phyloP scores from a whole-genome alignment of 92 coral and sea anemone species.

The Chrysogorgia sp. region DNA sequence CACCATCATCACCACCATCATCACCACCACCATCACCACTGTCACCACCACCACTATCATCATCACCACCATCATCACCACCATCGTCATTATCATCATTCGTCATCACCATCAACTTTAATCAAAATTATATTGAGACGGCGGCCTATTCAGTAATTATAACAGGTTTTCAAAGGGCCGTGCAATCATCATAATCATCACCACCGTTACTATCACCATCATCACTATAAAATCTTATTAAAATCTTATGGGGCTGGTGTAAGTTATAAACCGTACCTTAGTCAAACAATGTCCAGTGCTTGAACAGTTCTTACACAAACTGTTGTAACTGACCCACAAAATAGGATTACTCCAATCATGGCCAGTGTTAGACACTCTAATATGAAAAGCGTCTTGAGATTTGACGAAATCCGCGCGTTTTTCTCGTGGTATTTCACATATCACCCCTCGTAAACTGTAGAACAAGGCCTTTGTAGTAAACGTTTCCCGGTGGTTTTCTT shows the following conservation, averaged over 20 bases:
- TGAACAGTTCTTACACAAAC: slow-evolving; percentile 72
- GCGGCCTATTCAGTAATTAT: too few species aligned
- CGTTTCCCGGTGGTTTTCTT: not conserved
- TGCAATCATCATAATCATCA: too few species aligned
- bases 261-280: slow-evolving; percentile 70
- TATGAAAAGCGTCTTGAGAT: slow-evolving; percentile 62
- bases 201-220: too few species aligned
- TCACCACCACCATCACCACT: too few species aligned
- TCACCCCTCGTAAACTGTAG: slow-evolving; percentile 83
- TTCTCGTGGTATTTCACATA: slow-evolving; percentile 66
- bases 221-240: not conserved
- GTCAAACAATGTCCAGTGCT: slow-evolving; percentile 58
- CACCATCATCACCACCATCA: too few species aligned
- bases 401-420: slow-evolving; percentile 28
- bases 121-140: too few species aligned
- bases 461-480: slow-evolving; percentile 73
- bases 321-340: slow-evolving; percentile 62
- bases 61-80: too few species aligned
- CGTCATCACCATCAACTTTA: too few species aligned
- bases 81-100: too few species aligned
- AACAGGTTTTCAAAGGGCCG: too few species aligned
- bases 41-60: too few species aligned
- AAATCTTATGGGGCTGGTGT: too few species aligned
- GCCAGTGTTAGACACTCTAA: slow-evolving; percentile 87
- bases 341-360: slow-evolving; percentile 78